A percentile compares a stretch with the other conserved stretches of the same genome.
Conservation (phyloP, 2,113 vertebrate species). For the Ptilonorhynchus violaceus region DNA sequence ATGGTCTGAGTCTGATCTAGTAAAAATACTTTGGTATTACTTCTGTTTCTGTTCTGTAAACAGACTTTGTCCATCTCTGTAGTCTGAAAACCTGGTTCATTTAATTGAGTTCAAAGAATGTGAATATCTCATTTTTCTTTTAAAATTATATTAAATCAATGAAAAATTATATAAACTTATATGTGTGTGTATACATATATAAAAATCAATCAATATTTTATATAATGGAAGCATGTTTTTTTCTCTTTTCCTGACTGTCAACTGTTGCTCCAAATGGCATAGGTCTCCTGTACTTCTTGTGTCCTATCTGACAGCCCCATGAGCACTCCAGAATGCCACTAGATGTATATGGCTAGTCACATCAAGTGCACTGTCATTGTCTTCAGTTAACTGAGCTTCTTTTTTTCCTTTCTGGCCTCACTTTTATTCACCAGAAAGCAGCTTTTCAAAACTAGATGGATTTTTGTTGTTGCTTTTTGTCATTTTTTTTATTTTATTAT, state of each 20-base stretch:
- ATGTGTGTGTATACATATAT: rapidly evolving
- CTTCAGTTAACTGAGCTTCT: background rate
- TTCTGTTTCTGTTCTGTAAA: background rate
- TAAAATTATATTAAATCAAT: background rate
- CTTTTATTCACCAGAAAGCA: background rate
- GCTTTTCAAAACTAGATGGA: background rate
- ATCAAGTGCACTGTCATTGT: background rate
- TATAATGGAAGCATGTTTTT: background rate
- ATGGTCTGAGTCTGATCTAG: background rate
- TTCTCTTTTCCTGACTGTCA: background rate
- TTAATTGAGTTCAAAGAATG: background rate
- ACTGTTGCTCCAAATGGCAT: background rate
- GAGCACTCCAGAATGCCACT: background rate
- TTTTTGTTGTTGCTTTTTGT: background rate
- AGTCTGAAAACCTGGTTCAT: background rate
- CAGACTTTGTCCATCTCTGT: background rate
- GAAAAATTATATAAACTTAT: background rate
- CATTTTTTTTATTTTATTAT: background rate
- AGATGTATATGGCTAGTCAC: background rate
- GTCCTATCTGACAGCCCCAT: background rate
- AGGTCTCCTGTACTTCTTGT: background rate
- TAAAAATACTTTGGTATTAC: background rate
- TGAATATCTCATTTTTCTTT: background rate
- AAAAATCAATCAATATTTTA: background rate
- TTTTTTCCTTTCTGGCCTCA: background rate